Evolutionary conservation across 2,113 vertebrate species (phyloP), one percentile per base, ranked within the genome.

Genomic region (Sander lucioperca): DNA sequence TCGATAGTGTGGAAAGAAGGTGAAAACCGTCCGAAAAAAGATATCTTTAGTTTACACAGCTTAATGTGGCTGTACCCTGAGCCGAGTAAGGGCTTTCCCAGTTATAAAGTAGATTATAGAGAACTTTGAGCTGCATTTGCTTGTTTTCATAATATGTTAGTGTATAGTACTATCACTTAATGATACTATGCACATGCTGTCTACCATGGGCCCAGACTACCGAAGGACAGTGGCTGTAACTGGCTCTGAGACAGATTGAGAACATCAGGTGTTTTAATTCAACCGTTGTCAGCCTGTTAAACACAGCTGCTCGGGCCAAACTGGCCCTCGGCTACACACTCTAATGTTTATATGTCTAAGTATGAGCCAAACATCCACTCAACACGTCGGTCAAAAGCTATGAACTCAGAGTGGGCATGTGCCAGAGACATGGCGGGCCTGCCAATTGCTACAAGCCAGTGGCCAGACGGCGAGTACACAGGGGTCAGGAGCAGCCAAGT

Each of bases 401-500:
- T 79, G 90, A 86, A 87, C 91, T 88, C 83, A 13, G 76, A 86
- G 76, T 80, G 77, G 75, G 79, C 83, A 58, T 57, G 74, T 86
- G 88, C 91, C 90, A 92, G 87, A 79, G 80, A 88, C 86, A 61
- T 13, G 71, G 51, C 73, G 14, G 19, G 72, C 80, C 83, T 90
- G 91, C 91, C 93, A 93, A 91, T 30, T 78, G 87, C 90, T 85
- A 81, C 86, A 85, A 87, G 91, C 89, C 85, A 63, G 88, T 92
- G 85, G 93, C 90, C 91, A 94, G 88, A 91, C 87, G 88, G 83
- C 61, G 74, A 82, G 87, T 33, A 61, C 30, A 47, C 73, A 69
- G 27, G 50, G 90, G 91, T 93, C 89, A 87, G 86, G 53, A 77
- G 67, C 80, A 89, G 92, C 93, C 92, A 93, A 91, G 89, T 87